Base-by-base conservation (phyloP, 2,888 invertebrate species). In the Lathronympha strigana region DNA sequence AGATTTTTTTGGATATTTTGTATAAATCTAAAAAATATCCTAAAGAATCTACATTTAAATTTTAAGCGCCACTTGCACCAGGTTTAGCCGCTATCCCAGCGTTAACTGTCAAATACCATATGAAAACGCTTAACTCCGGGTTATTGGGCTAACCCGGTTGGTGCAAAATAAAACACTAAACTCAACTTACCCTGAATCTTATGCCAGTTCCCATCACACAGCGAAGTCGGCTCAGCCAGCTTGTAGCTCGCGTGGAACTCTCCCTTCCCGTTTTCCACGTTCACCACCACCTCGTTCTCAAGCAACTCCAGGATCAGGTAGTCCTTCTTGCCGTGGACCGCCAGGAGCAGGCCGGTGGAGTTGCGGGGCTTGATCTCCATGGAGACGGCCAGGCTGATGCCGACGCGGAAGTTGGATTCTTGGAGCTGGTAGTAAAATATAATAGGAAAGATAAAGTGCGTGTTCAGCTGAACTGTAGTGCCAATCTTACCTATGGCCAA, bases 171-270 rank as follows among this genome's bases (percentile, higher is more conserved):
- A n/a, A n/a, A n/a, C n/a, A n/a, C n/a, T n/a, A n/a, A n/a, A n/a
- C n/a, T n/a, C n/a, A n/a, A n/a, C n/a, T n/a, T 33, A 95, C 96
- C 95, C 86, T 94, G 93, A 75, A 98, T 96, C 64, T 93, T 95
- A 80, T 99, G 98, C 99, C 99, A 99, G 62, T 96, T 93, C 53
- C 99, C 99, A 85, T 99, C 98, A 81, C 99, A 99, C 68, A 98
- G 93, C 74, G 95, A 94, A 67, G 94, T 93, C 55, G 94, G 93
- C 50, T 93, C 92, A 33, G 94, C 94, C 0, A 95, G 91, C 58
- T 93, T 93, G 82, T 95, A 97, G 21, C 93, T 94, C 1, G 97
- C 95, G 1, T 94, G 94, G 73, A 97, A 95, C 1, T 95, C 94
- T 8, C 97, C 98, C 76, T 94, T 95, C 0, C 96, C 96, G 74